Conservation (phyloP, 2,888 invertebrate species). For the Epinotia brunnichana region DNA sequence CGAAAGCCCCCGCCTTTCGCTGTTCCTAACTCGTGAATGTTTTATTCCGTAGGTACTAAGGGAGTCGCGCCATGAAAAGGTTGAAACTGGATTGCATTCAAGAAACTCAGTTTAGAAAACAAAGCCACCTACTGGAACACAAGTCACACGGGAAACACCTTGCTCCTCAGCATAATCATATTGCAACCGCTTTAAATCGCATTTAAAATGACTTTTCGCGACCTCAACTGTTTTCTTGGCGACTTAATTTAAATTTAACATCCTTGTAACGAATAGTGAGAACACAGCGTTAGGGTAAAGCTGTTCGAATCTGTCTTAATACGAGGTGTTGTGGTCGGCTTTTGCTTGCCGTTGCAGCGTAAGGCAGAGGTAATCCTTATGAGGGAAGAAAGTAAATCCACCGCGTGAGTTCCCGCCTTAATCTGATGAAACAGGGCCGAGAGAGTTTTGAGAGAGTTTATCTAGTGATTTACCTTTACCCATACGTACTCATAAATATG, state of each 20-base stretch:
- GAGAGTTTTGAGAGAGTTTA: slow-evolving; percentile 17
- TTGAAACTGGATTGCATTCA: no score
- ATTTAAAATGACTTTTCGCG: slow-evolving; percentile 22
- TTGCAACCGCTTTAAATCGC: slow-evolving; percentile 22
- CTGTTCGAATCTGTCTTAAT: neutral
- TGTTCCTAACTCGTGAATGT: no score
- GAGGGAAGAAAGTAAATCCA: slow-evolving; percentile 31
- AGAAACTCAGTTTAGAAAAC: neutral
- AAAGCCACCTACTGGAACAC: neutral
- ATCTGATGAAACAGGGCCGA: slow-evolving; percentile 35
- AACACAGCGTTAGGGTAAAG: neutral
- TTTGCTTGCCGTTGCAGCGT: neutral
- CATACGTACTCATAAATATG: no score
- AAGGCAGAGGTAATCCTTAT: slow-evolving; percentile 38
- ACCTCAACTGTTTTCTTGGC: slow-evolving; percentile 37
- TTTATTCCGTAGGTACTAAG: no score
- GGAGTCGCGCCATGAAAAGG: no score
- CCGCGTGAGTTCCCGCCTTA: slow-evolving; percentile 39
- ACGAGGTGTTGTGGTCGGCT: neutral
- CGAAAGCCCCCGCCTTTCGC: no score
- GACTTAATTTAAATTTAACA: slow-evolving; percentile 41
- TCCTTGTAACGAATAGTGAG: slow-evolving; percentile 28
- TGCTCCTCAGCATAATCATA: slow-evolving; percentile 1
- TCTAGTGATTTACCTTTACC: no score
- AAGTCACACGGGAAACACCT: no score